These are phyloP conservation scores for Epizoanthus scotinus DNA, from an alignment of 92 coral and sea anemone species.

Conservation along the genomic window DNA sequence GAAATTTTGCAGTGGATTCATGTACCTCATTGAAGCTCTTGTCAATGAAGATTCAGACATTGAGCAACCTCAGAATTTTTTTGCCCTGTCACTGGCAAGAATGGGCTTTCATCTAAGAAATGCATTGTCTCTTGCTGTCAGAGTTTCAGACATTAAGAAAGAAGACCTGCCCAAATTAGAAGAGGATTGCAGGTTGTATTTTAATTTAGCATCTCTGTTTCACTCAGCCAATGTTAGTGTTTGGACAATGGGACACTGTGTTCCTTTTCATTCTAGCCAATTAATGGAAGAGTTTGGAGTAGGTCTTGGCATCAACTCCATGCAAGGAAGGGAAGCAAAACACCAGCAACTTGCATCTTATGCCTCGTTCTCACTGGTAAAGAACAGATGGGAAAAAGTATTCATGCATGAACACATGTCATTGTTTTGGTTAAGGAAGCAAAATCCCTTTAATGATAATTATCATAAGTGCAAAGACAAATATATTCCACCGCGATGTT, in stretches of 20 bases:
- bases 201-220: slow-evolving; percentile 36
- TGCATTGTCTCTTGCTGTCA: slow-evolving; percentile 36
- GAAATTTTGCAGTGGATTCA: slow-evolving; percentile 53
- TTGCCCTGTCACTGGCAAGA: slow-evolving; percentile 54
- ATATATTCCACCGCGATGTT: slow-evolving; percentile 56
- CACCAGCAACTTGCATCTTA: slow-evolving; percentile 55
- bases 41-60: slow-evolving; percentile 48
- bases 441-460: slow-evolving; percentile 55
- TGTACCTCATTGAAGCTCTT: slow-evolving; percentile 56
- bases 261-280: slow-evolving; percentile 33
- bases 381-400: slow-evolving; percentile 72
- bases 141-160: slow-evolving; percentile 52
- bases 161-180: slow-evolving; percentile 39
- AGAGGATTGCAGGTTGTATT: slow-evolving; percentile 34
- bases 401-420: slow-evolving; percentile 64
- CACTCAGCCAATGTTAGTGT: slow-evolving; percentile 39
- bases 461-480: slow-evolving; percentile 50
- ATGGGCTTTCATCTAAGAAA: slow-evolving; percentile 54
- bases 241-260: slow-evolving; percentile 47
- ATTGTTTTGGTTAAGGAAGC: slow-evolving; percentile 63
- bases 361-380: slow-evolving; percentile 60
- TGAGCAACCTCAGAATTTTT: slow-evolving; percentile 40
- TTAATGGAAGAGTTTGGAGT: slow-evolving; percentile 29
- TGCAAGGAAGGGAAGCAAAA: too few species aligned
- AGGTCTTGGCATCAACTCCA: slow-evolving; percentile 37